Evolutionary conservation across 2,888 invertebrate genomes (phyloP).

Genomic region (Apotomis turbidana): DNA sequence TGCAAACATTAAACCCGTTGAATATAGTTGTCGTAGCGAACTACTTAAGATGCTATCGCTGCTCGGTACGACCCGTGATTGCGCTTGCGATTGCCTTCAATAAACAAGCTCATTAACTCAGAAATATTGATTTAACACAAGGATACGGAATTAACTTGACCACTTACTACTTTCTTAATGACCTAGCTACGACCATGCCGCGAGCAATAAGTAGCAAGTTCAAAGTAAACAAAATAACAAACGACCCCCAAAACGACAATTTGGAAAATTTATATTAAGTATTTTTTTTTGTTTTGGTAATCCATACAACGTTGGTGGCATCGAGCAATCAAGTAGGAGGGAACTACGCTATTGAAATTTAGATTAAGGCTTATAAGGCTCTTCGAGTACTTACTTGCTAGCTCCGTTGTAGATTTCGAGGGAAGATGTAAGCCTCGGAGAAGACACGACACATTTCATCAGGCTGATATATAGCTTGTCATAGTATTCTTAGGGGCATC

Average conservation of each 20-base stretch:
- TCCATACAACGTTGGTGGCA: no score
- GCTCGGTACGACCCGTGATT: slow-evolving; percentile 16
- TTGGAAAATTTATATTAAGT: no score
- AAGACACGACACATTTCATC: no score
- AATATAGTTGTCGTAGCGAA: slow-evolving; percentile 22
- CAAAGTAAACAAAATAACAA: background rate
- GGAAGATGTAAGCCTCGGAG: no score
- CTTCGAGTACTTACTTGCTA: no score
- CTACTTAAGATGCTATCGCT: slow-evolving; percentile 25
- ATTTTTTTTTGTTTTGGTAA: no score
- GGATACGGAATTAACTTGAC: background rate
- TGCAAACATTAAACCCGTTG: slow-evolving; percentile 21
- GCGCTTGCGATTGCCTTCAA: background rate
- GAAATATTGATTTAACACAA: slow-evolving; percentile 18
- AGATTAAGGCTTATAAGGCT: no score
- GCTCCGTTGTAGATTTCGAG: no score
- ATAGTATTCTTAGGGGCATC: no score
- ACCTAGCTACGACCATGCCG: background rate
- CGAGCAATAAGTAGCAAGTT: background rate
- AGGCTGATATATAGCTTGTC: no score
- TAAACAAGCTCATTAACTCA: slow-evolving; percentile 30
- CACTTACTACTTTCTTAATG: background rate
- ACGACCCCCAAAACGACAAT: background rate
- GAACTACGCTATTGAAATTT: no score
- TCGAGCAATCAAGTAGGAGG: no score